These are phyloP conservation scores for Gambusia holbrooki DNA, from an alignment of 2,113 vertebrate genomes.

Conservation along the genomic window DNA sequence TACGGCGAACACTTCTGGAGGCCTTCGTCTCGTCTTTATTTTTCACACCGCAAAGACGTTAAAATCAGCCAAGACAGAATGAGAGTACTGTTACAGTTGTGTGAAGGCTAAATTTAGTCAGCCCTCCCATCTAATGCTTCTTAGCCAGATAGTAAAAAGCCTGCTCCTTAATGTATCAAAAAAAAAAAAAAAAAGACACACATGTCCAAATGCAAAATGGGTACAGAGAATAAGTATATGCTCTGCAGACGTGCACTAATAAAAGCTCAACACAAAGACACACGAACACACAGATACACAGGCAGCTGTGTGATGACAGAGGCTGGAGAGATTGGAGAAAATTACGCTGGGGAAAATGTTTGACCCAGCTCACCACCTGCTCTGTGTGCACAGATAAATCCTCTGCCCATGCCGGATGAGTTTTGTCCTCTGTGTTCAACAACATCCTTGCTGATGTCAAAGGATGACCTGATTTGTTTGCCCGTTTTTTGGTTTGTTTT, in stretches of 20 bases:
- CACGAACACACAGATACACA: conserved; percentile 1
- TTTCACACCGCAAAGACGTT: conserved; percentile 32
- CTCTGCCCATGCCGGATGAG: conserved; percentile 50
- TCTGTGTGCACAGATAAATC: conserved; percentile 67
- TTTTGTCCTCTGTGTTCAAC: conserved; percentile 68
- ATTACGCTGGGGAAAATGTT: conserved; percentile 70
- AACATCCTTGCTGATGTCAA: conserved; percentile 68
- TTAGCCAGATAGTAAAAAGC: conserved; percentile 15
- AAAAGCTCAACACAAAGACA: conserved; percentile 2
- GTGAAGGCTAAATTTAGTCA: conserved; percentile 17
- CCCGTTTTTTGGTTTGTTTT: conserved; percentile 2
- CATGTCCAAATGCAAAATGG: conserved; percentile 8
- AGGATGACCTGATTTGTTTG: conserved; percentile 67
- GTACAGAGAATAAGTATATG: background rate
- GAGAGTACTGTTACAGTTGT: conserved; percentile 21
- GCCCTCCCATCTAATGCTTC: conserved; percentile 13
- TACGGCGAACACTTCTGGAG: background rate
- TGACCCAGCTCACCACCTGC: conserved; percentile 74
- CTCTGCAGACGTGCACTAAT: conserved; percentile 6
- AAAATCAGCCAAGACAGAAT: conserved; percentile 27
- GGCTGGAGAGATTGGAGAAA: conserved; percentile 60
- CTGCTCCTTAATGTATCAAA: conserved; percentile 20
- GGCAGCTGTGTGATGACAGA: conserved; percentile 24
- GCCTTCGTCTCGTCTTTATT: conserved; percentile 3
- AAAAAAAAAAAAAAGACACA: background rate